Percentiles rank a stretch among this genome's conserved stretches.
Conservation (phyloP, 1,140 invertebrate genomes). For the Drosophila simulans region DNA sequence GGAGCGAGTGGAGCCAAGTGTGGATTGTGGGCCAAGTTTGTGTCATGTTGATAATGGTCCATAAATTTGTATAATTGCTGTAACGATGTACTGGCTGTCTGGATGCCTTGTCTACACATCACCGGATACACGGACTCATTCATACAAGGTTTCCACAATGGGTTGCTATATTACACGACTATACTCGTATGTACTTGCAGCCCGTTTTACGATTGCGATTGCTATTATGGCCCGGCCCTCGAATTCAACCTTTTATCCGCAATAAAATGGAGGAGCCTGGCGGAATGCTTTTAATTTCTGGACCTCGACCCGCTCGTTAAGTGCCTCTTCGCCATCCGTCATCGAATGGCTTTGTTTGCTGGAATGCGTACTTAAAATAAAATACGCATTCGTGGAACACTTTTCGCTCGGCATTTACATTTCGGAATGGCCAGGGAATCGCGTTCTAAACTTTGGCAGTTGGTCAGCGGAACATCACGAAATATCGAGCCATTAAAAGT, state of each 20-base stretch:
- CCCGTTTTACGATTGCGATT: slow-evolving; percentile 56
- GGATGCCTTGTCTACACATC: slow-evolving; percentile 43
- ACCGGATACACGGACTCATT: neutral
- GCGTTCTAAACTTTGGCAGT: slow-evolving; percentile 45
- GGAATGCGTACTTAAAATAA: slow-evolving; percentile 51
- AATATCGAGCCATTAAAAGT: slow-evolving; percentile 50
- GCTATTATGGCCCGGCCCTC: slow-evolving; percentile 33
- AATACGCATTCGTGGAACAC: slow-evolving; percentile 45
- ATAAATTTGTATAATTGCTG: slow-evolving; percentile 62
- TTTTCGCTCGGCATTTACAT: slow-evolving; percentile 43
- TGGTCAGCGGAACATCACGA: slow-evolving; percentile 38
- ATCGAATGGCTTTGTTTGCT: slow-evolving; percentile 34
- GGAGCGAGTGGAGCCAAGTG: slow-evolving; percentile 17
- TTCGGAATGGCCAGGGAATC: slow-evolving; percentile 38
- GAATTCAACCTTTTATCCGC: slow-evolving; percentile 45
- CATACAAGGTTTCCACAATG: neutral
- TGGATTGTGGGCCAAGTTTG: slow-evolving; percentile 42
- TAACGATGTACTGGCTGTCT: slow-evolving; percentile 20
- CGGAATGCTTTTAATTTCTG: slow-evolving; percentile 65
- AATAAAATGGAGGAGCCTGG: slow-evolving; percentile 55
- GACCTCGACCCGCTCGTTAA: slow-evolving; percentile 49
- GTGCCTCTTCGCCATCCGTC: slow-evolving; percentile 14
- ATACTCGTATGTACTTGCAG: slow-evolving; percentile 4
- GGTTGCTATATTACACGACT: slow-evolving; percentile 7
- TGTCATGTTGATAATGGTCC: slow-evolving; percentile 52